phyloP scores from a whole-genome alignment of 2,113 vertebrate genomes.

The Oenanthe melanoleuca region DNA sequence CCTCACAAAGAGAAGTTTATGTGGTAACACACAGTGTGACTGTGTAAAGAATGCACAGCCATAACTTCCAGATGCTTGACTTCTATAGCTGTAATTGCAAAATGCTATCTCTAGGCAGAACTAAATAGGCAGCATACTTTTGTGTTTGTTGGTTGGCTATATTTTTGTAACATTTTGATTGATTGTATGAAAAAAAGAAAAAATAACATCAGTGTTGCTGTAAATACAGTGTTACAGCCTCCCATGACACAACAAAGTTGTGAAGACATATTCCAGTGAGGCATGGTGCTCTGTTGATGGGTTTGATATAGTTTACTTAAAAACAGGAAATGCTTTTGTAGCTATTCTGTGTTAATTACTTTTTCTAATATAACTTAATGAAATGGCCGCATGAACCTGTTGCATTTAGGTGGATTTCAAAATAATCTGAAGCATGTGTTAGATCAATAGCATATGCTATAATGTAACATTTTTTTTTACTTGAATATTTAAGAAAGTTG shows the following conservation, averaged over 20 bases:
- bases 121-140: neutral
- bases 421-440: neutral
- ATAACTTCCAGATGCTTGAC: neutral
- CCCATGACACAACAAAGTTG: neutral
- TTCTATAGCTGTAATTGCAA: neutral
- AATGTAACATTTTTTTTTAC: neutral
- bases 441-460: neutral
- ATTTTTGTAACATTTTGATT: neutral
- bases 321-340: neutral
- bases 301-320: neutral
- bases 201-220: neutral
- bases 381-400: neutral
- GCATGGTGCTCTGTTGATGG: neutral
- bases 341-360: neutral
- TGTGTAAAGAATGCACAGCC: neutral
- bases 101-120: neutral
- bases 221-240: neutral
- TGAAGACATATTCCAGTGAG: rapidly evolving
- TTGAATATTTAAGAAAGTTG: neutral
- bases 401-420: neutral
- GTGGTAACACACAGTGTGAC: neutral
- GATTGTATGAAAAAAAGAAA: neutral
- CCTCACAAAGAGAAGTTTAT: neutral
- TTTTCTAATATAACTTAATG: neutral
- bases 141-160: neutral